Evolutionary conservation across 2,113 vertebrate species (phyloP), one percentile per base, ranked within the genome.

Genomic region (Lipotes vexillifer): DNA sequence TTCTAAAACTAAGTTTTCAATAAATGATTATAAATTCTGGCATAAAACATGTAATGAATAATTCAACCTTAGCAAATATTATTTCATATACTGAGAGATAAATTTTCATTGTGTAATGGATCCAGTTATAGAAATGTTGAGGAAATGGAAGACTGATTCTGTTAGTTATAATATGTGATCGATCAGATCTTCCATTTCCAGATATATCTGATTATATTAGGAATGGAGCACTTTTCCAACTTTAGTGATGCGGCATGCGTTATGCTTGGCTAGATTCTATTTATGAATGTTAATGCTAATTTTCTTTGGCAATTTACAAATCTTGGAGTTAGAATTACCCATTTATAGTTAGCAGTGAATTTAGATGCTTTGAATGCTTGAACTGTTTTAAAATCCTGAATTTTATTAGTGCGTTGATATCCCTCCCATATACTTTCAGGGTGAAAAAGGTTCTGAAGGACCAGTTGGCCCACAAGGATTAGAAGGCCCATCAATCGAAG

Each of bases 381-480:
- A 68, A 38, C 23, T 46, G 8, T 86, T 55, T 85, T 72, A 72
- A 96, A 74, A 52, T 82, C 31, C 33, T 72, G 44, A 65, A 6
- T 81, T 95, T 94, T 81, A 71, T 77, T 61, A 68, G 23, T 92
- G 12, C 20, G 41, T 27, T 95, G 27, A 96, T 92, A n/a, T 88
- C 7, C 13, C 33, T 90, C 18, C 8, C n/a, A 25, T 89, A 0
- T 95, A 59, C 89, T 98, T 99, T 83, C 95, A 99, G 99, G 99
- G 99, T 84, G 99, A 99, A 96, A 99, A 99, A 87, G 99, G 99
- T 25, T 99, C 98, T 88, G 96, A 98, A 44, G 99, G 99, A 65
- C 98, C 95, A 61, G 94, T 77, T 90, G 99, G 99, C 84, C 96
- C 88, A 57, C 97, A 94, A 77, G 99, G 99, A 81, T 95, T 77